A percentile compares a stretch with the other conserved stretches of the same genome.
Evolutionary conservation across 2,113 vertebrate genomes (phyloP).

Genomic region (Tetrax tetrax): DNA sequence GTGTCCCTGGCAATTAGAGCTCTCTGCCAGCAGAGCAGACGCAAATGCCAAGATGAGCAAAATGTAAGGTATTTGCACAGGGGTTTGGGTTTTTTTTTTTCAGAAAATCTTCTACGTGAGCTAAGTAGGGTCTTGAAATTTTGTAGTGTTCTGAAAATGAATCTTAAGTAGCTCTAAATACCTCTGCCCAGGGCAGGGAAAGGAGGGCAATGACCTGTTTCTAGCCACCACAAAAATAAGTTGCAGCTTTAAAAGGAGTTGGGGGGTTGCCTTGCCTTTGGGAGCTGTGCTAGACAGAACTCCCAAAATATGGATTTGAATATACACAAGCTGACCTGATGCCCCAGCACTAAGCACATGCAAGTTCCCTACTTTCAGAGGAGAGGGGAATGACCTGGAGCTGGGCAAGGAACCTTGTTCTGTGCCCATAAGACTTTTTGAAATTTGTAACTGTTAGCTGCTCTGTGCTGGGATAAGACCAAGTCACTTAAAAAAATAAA

Average conservation of each 20-base stretch:
- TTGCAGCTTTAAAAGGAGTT: not conserved
- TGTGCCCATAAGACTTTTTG: not conserved
- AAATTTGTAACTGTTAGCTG: not conserved
- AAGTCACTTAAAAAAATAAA: not conserved
- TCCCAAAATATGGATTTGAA: not conserved
- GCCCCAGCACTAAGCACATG: fast-evolving
- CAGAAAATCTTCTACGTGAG: not conserved
- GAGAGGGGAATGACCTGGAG: not conserved
- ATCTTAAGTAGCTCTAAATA: not conserved
- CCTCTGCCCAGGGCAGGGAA: not conserved
- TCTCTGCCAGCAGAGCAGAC: constrained; percentile 37
- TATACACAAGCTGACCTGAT: not conserved
- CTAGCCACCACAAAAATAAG: not conserved
- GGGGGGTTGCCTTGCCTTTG: not conserved
- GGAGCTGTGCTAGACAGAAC: not conserved
- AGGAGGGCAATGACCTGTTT: not conserved
- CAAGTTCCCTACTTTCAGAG: fast-evolving
- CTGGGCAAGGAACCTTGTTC: not conserved
- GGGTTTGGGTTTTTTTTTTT: not conserved
- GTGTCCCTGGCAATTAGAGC: constrained; percentile 64
- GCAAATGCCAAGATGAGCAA: constrained; percentile 10
- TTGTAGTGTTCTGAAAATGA: not conserved
- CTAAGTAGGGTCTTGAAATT: not conserved
- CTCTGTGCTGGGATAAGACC: not conserved
- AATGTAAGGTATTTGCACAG: not conserved